Percentiles rank a stretch among this genome's conserved stretches.
These are phyloP conservation scores for Buathra laborator DNA, from an alignment of 2,888 invertebrate species.

Conservation along the genomic window DNA sequence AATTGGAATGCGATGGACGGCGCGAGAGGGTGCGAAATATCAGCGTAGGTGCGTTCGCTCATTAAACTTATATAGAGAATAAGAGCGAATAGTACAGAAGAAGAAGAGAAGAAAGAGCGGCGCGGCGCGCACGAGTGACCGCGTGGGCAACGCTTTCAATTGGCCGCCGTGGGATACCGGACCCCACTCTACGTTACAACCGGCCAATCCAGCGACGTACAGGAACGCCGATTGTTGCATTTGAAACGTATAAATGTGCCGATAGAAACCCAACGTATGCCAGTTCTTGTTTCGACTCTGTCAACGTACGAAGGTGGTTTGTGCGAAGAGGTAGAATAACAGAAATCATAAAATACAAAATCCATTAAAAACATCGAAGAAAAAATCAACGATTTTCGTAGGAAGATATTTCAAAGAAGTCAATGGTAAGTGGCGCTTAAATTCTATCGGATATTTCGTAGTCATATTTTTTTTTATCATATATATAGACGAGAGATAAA, in stretches of 20 bases:
- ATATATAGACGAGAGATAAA: background rate
- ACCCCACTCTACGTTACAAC: slow-evolving; percentile 53
- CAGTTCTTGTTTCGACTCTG: slow-evolving; percentile 76
- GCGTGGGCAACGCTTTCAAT: slow-evolving; percentile 62
- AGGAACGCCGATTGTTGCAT: slow-evolving; percentile 81
- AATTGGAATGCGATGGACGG: slow-evolving; percentile 30
- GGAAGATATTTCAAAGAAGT: background rate
- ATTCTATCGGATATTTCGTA: background rate
- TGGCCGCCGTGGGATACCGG: slow-evolving; percentile 59
- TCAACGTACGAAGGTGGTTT: slow-evolving; percentile 59
- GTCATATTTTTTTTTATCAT: background rate
- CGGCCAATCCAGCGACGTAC: slow-evolving; percentile 82
- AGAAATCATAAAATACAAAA: background rate
- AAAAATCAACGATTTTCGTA: background rate
- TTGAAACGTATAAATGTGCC: slow-evolving; percentile 84
- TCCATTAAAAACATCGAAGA: background rate
- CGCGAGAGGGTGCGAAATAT: slow-evolving; percentile 34
- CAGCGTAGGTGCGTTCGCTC: slow-evolving; percentile 27
- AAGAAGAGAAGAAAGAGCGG: slow-evolving; percentile 21
- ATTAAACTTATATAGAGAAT: slow-evolving; percentile 3
- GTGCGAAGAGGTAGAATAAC: background rate
- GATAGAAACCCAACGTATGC: slow-evolving; percentile 77
- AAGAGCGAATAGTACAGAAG: slow-evolving; percentile 16
- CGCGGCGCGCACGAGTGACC: slow-evolving; percentile 45
- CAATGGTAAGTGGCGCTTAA: slow-evolving; percentile 26